Conservation (phyloP, 2,888 invertebrate genomes). For the Diloba caeruleocephala region DNA sequence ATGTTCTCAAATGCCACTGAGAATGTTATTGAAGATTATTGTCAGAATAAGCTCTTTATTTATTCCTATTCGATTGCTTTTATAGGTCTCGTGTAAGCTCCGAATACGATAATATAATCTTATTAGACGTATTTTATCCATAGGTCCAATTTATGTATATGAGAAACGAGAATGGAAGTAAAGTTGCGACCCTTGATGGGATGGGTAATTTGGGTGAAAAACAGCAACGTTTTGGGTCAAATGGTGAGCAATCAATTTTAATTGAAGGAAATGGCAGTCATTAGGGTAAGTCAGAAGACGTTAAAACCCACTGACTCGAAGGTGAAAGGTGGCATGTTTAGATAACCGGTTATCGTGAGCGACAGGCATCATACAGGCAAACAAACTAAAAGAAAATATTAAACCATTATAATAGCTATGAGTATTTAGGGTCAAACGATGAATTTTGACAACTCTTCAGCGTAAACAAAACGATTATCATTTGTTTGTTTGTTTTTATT, state of each 20-base stretch:
- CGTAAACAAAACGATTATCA: no score
- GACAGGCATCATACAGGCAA: constrained; percentile 26
- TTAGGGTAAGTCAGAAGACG: constrained; percentile 43
- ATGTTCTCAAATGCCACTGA: constrained; percentile 24
- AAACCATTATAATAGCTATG: constrained; percentile 8
- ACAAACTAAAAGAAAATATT: constrained; percentile 17
- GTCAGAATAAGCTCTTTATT: constrained; percentile 23
- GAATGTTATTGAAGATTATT: constrained; percentile 30
- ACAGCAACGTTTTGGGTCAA: constrained; percentile 8
- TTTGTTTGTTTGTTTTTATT: no score
- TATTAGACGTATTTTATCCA: background rate
- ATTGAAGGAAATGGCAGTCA: constrained; percentile 47
- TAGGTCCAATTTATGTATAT: background rate
- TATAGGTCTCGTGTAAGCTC: constrained; percentile 1
- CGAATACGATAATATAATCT: constrained; percentile 2
- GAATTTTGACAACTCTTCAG: no score
- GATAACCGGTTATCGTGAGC: constrained; percentile 44
- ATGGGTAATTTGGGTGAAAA: constrained; percentile 12
- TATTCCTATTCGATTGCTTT: constrained; percentile 29
- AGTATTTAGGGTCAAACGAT: no score
- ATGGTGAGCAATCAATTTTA: constrained; percentile 43
- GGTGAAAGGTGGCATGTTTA: constrained; percentile 45
- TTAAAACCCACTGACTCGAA: constrained; percentile 26
- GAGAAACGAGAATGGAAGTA: background rate
- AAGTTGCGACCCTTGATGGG: background rate